phyloP scores from a whole-genome alignment of 2,797 vertebrate genomes.

The Microcaecilia unicolor region DNA sequence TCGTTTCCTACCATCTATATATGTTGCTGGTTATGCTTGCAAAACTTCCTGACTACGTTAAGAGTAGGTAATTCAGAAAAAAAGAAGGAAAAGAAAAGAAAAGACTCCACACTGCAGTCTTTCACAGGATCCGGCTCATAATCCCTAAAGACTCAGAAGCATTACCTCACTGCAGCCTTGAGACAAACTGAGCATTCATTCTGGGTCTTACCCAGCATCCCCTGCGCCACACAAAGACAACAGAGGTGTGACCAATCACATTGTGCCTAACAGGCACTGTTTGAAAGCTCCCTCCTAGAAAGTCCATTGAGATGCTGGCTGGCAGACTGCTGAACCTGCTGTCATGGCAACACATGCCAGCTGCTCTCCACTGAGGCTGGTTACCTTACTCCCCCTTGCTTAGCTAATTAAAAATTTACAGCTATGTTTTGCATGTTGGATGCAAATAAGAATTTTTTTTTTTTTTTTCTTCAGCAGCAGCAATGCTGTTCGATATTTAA shows the following conservation, averaged over 20 bases:
- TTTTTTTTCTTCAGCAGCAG: no score
- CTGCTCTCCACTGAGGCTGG: slow-evolving; percentile 51
- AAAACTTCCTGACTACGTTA: slow-evolving; percentile 31
- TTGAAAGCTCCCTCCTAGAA: slow-evolving; percentile 62
- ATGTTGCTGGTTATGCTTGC: slow-evolving; percentile 6
- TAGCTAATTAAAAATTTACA: slow-evolving; percentile 58
- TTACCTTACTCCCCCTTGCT: slow-evolving; percentile 47
- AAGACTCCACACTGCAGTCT: slow-evolving; percentile 52
- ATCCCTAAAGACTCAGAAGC: slow-evolving; percentile 60
- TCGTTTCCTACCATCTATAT: slow-evolving; percentile 7
- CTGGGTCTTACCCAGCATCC: slow-evolving; percentile 83
- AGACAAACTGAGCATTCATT: slow-evolving; percentile 79
- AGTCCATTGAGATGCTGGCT: slow-evolving; percentile 69
- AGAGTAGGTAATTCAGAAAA: slow-evolving; percentile 36
- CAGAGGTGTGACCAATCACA: slow-evolving; percentile 95
- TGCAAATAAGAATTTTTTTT: slow-evolving; percentile 28
- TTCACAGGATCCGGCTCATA: slow-evolving; percentile 51
- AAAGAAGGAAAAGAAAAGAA: slow-evolving; percentile 36
- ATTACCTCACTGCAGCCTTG: slow-evolving; percentile 64
- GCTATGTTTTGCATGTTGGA: slow-evolving; percentile 37
- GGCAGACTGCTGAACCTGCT: slow-evolving; percentile 68
- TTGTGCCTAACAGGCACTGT: slow-evolving; percentile 60
- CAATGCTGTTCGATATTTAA: no score
- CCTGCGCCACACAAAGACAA: slow-evolving; percentile 82
- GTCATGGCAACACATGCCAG: slow-evolving; percentile 80